Conservation (phyloP, 2,888 invertebrate species). For the Ctenicera cuprea region DNA sequence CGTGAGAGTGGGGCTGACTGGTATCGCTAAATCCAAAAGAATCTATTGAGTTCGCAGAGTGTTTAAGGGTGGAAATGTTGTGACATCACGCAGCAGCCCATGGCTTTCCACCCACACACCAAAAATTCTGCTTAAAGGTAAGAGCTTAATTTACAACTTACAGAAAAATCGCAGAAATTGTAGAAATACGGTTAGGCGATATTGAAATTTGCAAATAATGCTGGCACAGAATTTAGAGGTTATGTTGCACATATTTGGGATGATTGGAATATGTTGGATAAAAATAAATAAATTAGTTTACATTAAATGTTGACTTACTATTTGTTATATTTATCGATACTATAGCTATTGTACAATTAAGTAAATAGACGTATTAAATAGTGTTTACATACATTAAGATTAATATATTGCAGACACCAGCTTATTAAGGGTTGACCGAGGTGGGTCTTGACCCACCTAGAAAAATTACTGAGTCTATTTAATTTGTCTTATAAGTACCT, state of each 20-base stretch:
- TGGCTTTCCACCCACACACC: conserved; percentile 48
- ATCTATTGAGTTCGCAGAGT: conserved; percentile 36
- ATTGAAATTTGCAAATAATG: not conserved
- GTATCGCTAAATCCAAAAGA: conserved; percentile 51
- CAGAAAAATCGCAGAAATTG: conserved; percentile 10
- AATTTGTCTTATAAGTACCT: no score
- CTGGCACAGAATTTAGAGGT: conserved; percentile 13
- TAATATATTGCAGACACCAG: no score
- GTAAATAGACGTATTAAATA: no score
- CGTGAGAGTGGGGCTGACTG: conserved; percentile 47
- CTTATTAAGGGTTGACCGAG: no score
- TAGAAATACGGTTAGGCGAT: not conserved
- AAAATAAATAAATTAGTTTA: not conserved
- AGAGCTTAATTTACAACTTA: conserved; percentile 12
- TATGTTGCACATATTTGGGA: not conserved
- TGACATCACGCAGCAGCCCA: conserved; percentile 44
- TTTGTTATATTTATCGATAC: no score
- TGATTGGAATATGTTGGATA: no score
- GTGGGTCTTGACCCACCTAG: no score
- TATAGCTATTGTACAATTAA: no score
- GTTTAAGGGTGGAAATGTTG: conserved; percentile 52
- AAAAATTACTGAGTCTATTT: no score
- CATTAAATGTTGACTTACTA: no score
- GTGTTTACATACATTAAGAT: no score
- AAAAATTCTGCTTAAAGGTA: conserved; percentile 50